phyloP scores from a whole-genome alignment of 2,888 invertebrate species.

The Ellobium chinense region DNA sequence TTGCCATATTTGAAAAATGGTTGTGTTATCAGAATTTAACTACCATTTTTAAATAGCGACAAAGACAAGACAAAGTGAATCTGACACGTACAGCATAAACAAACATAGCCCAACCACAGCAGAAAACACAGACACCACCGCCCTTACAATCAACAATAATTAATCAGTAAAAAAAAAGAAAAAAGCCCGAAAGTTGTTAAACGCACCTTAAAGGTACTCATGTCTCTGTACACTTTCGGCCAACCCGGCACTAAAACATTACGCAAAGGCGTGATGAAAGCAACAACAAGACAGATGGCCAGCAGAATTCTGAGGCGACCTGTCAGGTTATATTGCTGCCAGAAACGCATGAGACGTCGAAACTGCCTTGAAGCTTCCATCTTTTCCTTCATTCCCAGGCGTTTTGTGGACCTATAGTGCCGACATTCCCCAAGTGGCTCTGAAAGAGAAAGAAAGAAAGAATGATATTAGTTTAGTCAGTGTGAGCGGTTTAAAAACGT shows the following conservation, averaged over 20 bases:
- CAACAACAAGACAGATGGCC: not conserved
- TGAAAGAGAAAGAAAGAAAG: too few relatives aligned
- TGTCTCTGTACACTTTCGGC: constrained; percentile 32
- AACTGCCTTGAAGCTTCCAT: not conserved
- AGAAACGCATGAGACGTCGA: not conserved
- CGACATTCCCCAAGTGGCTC: too few relatives aligned
- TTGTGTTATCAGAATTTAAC: not conserved
- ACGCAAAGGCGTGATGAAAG: constrained; percentile 42
- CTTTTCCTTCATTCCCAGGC: not conserved
- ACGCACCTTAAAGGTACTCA: constrained; percentile 43
- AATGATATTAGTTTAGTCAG: too few relatives aligned
- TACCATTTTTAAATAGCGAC: not conserved
- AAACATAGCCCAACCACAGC: too few relatives aligned
- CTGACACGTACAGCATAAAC: too few relatives aligned
- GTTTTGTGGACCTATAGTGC: too few relatives aligned
- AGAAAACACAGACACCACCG: too few relatives aligned
- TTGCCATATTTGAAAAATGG: not conserved
- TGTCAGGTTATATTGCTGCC: not conserved
- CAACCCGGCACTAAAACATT: constrained; percentile 43
- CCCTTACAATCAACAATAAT: too few relatives aligned
- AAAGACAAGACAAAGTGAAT: too few relatives aligned
- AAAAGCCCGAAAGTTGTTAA: too few relatives aligned
- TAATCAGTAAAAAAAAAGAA: too few relatives aligned
- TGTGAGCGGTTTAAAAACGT: too few relatives aligned
- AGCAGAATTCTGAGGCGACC: not conserved